Evolutionary conservation across 2,888 invertebrate genomes (phyloP).

Genomic region (Euzophera pinguis): DNA sequence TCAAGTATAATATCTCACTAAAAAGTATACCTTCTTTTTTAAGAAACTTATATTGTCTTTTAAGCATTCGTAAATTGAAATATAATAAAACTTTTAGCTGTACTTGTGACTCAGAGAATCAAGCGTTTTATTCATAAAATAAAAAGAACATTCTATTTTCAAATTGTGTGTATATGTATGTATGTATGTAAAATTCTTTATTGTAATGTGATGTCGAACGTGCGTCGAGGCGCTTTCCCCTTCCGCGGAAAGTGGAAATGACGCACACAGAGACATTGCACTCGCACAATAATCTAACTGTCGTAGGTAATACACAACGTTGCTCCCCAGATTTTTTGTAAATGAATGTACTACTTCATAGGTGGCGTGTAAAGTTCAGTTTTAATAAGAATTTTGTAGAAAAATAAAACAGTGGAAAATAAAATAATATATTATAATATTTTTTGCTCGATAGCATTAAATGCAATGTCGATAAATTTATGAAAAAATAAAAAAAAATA

Average conservation of each 20-base stretch:
- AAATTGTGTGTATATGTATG: too few species aligned
- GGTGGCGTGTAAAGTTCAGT: too few species aligned
- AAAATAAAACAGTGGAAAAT: too few species aligned
- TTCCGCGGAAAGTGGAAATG: slow-evolving; percentile 50
- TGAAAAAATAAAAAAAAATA: neutral
- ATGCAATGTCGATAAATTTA: neutral
- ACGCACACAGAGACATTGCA: slow-evolving; percentile 44
- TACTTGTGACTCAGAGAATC: slow-evolving; percentile 37
- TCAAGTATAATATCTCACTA: too few species aligned
- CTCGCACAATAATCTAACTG: slow-evolving; percentile 21
- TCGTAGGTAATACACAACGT: too few species aligned
- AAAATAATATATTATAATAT: neutral
- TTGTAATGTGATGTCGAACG: slow-evolving; percentile 47
- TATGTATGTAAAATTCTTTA: too few species aligned
- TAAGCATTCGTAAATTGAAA: too few species aligned
- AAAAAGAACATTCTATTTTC: slow-evolving; percentile 67
- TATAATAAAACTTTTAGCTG: neutral
- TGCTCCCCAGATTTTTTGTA: too few species aligned
- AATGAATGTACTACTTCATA: too few species aligned
- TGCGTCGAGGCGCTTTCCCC: slow-evolving; percentile 59
- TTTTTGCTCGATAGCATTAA: neutral
- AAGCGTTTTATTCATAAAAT: slow-evolving; percentile 30
- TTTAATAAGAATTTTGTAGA: too few species aligned
- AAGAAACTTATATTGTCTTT: too few species aligned
- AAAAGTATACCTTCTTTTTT: too few species aligned